These are phyloP conservation scores for Tanypteryx hageni DNA, from an alignment of 2,888 invertebrate species.

Conservation along the genomic window DNA sequence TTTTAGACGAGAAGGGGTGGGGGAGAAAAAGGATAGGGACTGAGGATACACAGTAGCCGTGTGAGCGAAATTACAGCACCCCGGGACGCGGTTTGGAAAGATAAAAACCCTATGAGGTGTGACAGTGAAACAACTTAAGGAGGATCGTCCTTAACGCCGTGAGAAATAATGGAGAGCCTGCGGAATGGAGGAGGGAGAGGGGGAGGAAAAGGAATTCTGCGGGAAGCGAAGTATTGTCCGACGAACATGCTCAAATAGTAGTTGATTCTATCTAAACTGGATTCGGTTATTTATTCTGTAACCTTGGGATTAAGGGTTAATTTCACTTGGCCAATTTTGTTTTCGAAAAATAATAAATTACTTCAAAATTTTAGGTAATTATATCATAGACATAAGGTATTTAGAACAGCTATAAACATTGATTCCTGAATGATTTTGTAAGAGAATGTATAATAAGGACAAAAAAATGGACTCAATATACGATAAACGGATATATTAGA, in stretches of 20 bases:
- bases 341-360: no score
- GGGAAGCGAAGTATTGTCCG: slow-evolving; percentile 21
- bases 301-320: no score
- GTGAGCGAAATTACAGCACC: slow-evolving; percentile 61
- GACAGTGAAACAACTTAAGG: slow-evolving; percentile 64
- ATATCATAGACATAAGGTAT: no score
- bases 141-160: slow-evolving; percentile 46
- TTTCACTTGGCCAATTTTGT: no score
- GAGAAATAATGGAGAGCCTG: slow-evolving; percentile 50
- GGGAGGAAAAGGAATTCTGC: slow-evolving; percentile 21
- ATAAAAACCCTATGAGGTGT: slow-evolving; percentile 64
- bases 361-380: no score
- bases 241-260: neutral
- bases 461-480: no score
- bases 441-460: no score
- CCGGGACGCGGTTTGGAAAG: slow-evolving; percentile 49
- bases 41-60: slow-evolving; percentile 53
- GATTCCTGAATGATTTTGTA: no score
- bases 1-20: neutral
- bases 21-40: neutral
- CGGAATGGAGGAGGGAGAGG: no score
- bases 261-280: neutral
- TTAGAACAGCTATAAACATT: no score
- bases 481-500: no score
- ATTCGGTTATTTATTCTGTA: no score